Conservation (phyloP, 2,797 vertebrate species). For the Poeciliopsis presidionis region DNA sequence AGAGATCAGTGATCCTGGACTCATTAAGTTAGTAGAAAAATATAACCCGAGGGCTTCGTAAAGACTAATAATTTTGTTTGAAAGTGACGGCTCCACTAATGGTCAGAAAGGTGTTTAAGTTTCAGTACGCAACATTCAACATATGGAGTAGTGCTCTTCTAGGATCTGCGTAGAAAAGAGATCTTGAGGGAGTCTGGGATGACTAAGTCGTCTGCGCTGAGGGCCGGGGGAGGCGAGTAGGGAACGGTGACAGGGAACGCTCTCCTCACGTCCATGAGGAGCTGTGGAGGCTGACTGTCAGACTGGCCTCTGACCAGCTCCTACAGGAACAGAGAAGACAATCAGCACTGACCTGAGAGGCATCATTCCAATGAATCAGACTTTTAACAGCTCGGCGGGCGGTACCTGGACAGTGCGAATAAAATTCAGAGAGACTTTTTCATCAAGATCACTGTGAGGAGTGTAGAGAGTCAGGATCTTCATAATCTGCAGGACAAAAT, state of each 20-base stretch:
- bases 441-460: conserved; percentile 81
- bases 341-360: not conserved
- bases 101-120: conserved; percentile 6
- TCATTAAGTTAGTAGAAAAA: not conserved
- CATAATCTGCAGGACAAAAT: conserved; percentile 75
- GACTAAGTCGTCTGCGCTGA: conserved; percentile 70
- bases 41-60: not conserved
- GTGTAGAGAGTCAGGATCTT: conserved; percentile 85
- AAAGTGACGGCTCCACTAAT: not conserved
- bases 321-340: conserved; percentile 48
- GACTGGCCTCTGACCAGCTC: conserved; percentile 70
- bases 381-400: not conserved
- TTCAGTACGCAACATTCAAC: not conserved
- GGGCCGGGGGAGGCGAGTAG: conserved; percentile 53
- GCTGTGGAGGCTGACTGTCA: conserved; percentile 68
- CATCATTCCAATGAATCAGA: not conserved
- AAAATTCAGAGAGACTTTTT: conserved; percentile 82
- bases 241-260: conserved; percentile 85
- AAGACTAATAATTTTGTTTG: not conserved
- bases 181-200: conserved; percentile 83
- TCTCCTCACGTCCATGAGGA: conserved; percentile 81
- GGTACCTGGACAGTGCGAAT: conserved; percentile 83
- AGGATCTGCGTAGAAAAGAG: conserved; percentile 76
- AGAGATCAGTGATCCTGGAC: not conserved
- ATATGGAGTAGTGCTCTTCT: conserved; percentile 26